phyloP scores from a whole-genome alignment of 2,797 vertebrate species.

The Cirrhinus molitorella region DNA sequence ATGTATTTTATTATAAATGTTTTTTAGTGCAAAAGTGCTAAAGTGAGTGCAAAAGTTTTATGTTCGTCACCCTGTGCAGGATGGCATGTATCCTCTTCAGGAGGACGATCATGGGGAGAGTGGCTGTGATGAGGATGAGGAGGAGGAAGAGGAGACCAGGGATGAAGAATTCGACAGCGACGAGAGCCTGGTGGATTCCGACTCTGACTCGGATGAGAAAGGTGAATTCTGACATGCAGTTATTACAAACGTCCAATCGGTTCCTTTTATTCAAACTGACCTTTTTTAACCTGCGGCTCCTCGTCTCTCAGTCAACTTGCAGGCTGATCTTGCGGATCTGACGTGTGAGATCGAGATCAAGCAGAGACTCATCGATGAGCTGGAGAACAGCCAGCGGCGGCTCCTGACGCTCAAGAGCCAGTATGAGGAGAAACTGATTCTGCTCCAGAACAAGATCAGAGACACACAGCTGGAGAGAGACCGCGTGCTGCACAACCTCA shows the following conservation, averaged over 20 bases:
- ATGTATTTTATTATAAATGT: too few relatives aligned
- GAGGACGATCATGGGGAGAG: conserved; percentile 89
- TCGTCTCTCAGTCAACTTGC: conserved; percentile 83
- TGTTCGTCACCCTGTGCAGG: conserved; percentile 61
- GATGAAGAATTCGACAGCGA: conserved; percentile 89
- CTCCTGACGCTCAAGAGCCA: conserved; percentile 94
- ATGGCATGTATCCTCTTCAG: conserved; percentile 83
- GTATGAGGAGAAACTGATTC: conserved; percentile 96
- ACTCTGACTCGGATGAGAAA: conserved; percentile 95
- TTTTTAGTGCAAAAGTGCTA: neutral
- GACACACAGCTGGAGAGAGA: conserved; percentile 97
- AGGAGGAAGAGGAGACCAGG: conserved; percentile 84
- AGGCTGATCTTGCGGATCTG: conserved; percentile 93
- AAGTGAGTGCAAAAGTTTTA: neutral
- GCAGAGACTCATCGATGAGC: conserved; percentile 96
- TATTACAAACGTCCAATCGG: neutral
- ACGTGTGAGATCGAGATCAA: conserved; percentile 99
- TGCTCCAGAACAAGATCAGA: conserved; percentile 96
- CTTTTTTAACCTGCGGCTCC: neutral
- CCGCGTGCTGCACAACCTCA: conserved; percentile 95
- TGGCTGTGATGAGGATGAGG: conserved; percentile 91
- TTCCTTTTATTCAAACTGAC: neutral
- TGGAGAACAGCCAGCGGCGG: conserved; percentile 96
- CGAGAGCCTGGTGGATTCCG: conserved; percentile 93
- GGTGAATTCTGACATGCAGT: conserved; percentile 73